Percentiles rank a stretch among this genome's conserved stretches.
Evolutionary conservation across 2,113 vertebrate species (phyloP).

Genomic region (Holacanthus passer): DNA sequence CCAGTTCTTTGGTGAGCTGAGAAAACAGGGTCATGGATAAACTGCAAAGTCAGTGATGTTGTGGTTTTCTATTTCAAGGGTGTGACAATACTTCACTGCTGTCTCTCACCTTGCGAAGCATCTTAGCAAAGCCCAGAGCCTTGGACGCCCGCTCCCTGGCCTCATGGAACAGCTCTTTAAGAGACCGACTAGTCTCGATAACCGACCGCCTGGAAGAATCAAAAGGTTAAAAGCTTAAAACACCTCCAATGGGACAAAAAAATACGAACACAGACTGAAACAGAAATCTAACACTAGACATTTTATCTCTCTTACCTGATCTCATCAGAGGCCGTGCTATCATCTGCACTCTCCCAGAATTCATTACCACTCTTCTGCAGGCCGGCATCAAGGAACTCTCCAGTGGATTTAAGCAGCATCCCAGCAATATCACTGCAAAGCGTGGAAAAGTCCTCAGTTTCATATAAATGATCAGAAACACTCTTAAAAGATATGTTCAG

Average conservation of each 20-base stretch:
- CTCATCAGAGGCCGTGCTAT: slow-evolving; percentile 94
- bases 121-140: slow-evolving; percentile 98
- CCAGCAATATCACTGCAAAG: slow-evolving; percentile 93
- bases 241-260: background rate
- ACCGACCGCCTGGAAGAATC: slow-evolving; percentile 90
- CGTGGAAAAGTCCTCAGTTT: background rate
- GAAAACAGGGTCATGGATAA: slow-evolving; percentile 40
- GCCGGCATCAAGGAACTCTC: slow-evolving; percentile 93
- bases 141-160: slow-evolving; percentile 97
- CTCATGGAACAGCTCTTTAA: slow-evolving; percentile 98
- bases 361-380: slow-evolving; percentile 93
- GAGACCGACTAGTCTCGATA: slow-evolving; percentile 95
- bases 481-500: background rate
- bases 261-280: background rate
- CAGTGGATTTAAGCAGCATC: slow-evolving; percentile 97
- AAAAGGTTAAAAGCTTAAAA: slow-evolving; percentile 15
- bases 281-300: slow-evolving; percentile 6
- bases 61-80: slow-evolving; percentile 28
- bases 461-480: background rate
- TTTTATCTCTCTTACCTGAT: slow-evolving; percentile 86
- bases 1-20: slow-evolving; percentile 28
- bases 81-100: background rate
- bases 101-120: slow-evolving; percentile 94
- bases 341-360: slow-evolving; percentile 93
- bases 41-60: slow-evolving; percentile 26